Conservation (phyloP, 2,888 invertebrate genomes). For the Belgica antarctica region DNA sequence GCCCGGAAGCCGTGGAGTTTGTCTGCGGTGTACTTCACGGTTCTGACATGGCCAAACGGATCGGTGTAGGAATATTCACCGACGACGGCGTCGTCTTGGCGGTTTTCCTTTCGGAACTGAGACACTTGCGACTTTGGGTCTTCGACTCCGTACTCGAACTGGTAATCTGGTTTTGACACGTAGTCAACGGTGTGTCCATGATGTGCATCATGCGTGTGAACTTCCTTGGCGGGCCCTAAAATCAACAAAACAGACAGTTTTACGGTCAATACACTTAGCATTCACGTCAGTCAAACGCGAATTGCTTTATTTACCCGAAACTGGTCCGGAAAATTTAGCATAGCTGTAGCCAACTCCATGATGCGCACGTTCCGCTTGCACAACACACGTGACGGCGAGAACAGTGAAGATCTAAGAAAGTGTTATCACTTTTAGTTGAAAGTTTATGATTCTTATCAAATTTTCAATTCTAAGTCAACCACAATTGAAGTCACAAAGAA, state of each 20-base stretch:
- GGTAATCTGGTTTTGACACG: constrained; percentile 72
- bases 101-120: constrained; percentile 69
- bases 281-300: background rate
- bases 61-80: constrained; percentile 68
- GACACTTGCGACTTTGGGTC: constrained; percentile 71
- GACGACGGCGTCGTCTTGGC: constrained; percentile 69
- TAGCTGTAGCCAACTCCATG: constrained; percentile 61
- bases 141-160: constrained; percentile 73
- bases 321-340: constrained; percentile 71
- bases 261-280: background rate
- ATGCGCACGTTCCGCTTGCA: constrained; percentile 11
- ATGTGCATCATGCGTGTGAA: constrained; percentile 52
- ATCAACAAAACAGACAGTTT: background rate
- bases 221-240: constrained; percentile 51
- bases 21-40: constrained; percentile 73
- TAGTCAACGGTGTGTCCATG: constrained; percentile 65
- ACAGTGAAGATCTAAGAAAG: too few relatives aligned
- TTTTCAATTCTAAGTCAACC: too few relatives aligned
- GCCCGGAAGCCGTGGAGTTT: constrained; percentile 72
- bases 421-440: too few relatives aligned
- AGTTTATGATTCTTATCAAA: too few relatives aligned
- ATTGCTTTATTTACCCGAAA: constrained; percentile 58
- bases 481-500: background rate
- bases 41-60: constrained; percentile 70
- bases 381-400: background rate